These are phyloP conservation scores for Acromyrmex heyeri DNA, from an alignment of 1,140 invertebrate genomes.

Conservation along the genomic window DNA sequence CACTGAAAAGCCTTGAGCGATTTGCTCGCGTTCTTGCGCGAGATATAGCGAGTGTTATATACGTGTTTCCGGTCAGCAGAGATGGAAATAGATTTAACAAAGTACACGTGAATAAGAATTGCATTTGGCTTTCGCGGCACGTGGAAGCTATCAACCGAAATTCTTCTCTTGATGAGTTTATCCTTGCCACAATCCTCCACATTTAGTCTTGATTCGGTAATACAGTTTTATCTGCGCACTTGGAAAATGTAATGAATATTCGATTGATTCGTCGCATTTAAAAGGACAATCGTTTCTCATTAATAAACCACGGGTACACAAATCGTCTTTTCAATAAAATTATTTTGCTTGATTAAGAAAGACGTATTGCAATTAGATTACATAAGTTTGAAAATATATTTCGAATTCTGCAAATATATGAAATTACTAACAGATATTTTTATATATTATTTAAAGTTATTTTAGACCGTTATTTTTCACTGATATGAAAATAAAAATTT, in stretches of 20 bases:
- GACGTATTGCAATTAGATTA: neutral
- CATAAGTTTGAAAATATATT: neutral
- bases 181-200: neutral
- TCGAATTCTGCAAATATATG: neutral
- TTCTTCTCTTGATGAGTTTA: conserved; percentile 41
- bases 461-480: neutral
- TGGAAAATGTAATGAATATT: conserved; percentile 15
- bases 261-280: neutral
- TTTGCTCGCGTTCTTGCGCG: conserved; percentile 41
- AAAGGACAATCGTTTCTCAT: neutral
- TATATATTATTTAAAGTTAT: neutral
- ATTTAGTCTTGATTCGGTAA: conserved; percentile 8
- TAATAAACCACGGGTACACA: neutral
- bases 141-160: conserved; percentile 53
- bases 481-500: neutral
- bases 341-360: neutral
- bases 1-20: conserved; percentile 29
- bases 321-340: neutral
- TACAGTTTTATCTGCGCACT: neutral
- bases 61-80: neutral
- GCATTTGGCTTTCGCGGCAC: conserved; percentile 3
- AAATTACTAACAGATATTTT: neutral
- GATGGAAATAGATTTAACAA: conserved; percentile 47
- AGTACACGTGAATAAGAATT: conserved; percentile 10
- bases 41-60: neutral